phyloP scores from a whole-genome alignment of 2,113 vertebrate species.

The Oncorhynchus masou region DNA sequence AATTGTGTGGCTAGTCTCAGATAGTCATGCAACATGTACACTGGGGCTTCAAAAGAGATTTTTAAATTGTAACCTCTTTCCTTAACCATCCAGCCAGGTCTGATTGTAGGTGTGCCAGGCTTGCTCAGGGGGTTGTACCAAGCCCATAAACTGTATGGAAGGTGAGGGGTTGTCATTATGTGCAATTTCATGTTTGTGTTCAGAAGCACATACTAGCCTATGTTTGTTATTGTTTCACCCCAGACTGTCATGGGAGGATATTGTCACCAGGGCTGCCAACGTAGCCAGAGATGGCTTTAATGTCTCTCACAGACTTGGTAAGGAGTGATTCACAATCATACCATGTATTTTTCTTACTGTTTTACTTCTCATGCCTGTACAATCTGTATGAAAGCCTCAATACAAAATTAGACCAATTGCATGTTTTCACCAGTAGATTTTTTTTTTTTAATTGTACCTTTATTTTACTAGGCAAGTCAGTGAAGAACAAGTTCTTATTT shows the following conservation, averaged over 20 bases:
- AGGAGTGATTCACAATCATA: constrained; percentile 15
- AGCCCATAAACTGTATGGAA: constrained; percentile 83
- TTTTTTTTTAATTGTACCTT: too few relatives aligned
- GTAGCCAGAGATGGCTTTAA: constrained; percentile 85
- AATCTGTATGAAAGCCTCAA: not conserved
- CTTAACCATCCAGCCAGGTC: constrained; percentile 73
- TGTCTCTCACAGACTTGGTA: constrained; percentile 83
- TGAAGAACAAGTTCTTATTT: too few relatives aligned
- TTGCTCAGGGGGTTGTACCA: constrained; percentile 80
- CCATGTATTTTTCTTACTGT: not conserved
- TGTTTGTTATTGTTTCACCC: not conserved
- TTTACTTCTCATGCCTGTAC: not conserved
- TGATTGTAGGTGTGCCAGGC: constrained; percentile 86
- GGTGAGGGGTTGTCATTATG: constrained; percentile 66
- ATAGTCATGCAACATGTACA: not conserved
- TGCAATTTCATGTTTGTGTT: not conserved
- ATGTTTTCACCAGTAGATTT: not conserved
- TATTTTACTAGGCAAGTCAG: too few relatives aligned
- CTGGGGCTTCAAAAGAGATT: not conserved
- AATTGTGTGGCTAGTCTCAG: not conserved
- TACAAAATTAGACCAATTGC: too few relatives aligned
- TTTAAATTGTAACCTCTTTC: not conserved
- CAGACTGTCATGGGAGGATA: constrained; percentile 80
- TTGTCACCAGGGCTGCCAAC: constrained; percentile 73
- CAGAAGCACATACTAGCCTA: not conserved